Percentiles rank a stretch among this genome's conserved stretches.
These are phyloP conservation scores for Zelostemma sp. DNA, from an alignment of 1,140 invertebrate genomes.

Conservation along the genomic window DNA sequence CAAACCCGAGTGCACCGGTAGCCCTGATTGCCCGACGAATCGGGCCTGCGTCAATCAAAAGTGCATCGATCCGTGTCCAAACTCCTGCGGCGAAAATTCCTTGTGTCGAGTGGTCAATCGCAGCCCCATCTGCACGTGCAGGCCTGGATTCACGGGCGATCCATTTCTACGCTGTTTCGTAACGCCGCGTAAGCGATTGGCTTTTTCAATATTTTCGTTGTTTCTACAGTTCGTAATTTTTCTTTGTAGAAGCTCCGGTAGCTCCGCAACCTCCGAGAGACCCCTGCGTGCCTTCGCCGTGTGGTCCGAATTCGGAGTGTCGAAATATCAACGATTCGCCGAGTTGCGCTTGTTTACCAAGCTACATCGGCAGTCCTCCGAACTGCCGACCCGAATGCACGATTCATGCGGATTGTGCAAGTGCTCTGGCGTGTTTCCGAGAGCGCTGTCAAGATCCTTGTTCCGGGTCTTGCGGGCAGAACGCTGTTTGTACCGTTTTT, in stretches of 20 bases:
- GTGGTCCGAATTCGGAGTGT: conserved; percentile 71
- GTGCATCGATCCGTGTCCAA: conserved; percentile 66
- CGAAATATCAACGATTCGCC: conserved; percentile 66
- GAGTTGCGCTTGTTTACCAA: conserved; percentile 75
- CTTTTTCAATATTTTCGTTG: neutral
- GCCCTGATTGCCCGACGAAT: conserved; percentile 63
- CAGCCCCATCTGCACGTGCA: conserved; percentile 67
- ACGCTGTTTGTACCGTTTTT: conserved; percentile 72
- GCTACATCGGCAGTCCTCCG: conserved; percentile 74
- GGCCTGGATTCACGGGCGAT: conserved; percentile 67
- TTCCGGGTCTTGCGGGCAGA: conserved; percentile 73
- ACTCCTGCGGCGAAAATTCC: conserved; percentile 69
- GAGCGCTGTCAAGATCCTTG: conserved; percentile 73
- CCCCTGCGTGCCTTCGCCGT: conserved; percentile 71
- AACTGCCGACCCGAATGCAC: conserved; percentile 79
- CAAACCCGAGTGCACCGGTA: conserved; percentile 65
- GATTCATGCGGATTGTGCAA: conserved; percentile 77
- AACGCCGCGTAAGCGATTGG: conserved; percentile 51
- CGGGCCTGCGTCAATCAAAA: conserved; percentile 66
- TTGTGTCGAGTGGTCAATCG: conserved; percentile 66
- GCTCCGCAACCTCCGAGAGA: conserved; percentile 60
- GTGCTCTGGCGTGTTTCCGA: conserved; percentile 75
- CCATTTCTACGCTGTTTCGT: conserved; percentile 69
- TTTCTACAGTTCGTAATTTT: neutral
- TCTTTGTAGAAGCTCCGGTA: conserved; percentile 22